These are phyloP conservation scores for Calephelis nemesis DNA, from an alignment of 1,140 invertebrate genomes.

Conservation along the genomic window DNA sequence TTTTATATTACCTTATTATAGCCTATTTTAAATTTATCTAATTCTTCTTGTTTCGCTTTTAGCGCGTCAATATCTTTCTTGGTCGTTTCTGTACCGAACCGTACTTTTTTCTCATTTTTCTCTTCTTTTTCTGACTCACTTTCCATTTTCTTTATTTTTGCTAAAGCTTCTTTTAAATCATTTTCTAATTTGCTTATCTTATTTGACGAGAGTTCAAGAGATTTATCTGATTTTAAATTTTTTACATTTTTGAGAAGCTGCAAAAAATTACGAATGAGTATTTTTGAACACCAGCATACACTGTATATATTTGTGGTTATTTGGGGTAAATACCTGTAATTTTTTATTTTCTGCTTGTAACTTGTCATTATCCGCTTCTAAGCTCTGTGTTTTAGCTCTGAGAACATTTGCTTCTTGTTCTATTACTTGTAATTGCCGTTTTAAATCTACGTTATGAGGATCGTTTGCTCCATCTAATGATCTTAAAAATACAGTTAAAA, in stretches of 20 bases:
- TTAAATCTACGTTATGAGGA: constrained; percentile 83
- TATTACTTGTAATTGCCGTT: constrained; percentile 85
- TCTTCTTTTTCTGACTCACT: constrained; percentile 72
- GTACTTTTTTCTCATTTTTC: constrained; percentile 77
- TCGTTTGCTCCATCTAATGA: constrained; percentile 81
- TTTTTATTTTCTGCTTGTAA: constrained; percentile 86
- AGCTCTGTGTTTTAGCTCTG: constrained; percentile 81
- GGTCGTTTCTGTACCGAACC: constrained; percentile 61
- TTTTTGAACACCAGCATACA: constrained; percentile 43
- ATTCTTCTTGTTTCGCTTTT: constrained; percentile 78
- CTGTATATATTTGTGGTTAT: constrained; percentile 37
- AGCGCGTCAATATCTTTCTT: constrained; percentile 80
- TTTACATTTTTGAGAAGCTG: constrained; percentile 78
- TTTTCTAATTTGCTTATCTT: constrained; percentile 83
- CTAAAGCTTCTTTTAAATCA: constrained; percentile 81
- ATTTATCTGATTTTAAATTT: constrained; percentile 75
- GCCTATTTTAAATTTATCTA: constrained; percentile 74
- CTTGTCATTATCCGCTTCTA: constrained; percentile 88
- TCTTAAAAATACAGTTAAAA: constrained; percentile 51
- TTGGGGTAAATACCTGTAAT: constrained; percentile 64
- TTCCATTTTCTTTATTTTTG: constrained; percentile 82
- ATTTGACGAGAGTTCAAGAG: constrained; percentile 79
- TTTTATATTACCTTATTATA: constrained; percentile 56
- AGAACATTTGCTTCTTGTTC: constrained; percentile 86
- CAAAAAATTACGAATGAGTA: constrained; percentile 25